phyloP scores from a whole-genome alignment of 1,140 invertebrate species.

The Lycorma delicatula region DNA sequence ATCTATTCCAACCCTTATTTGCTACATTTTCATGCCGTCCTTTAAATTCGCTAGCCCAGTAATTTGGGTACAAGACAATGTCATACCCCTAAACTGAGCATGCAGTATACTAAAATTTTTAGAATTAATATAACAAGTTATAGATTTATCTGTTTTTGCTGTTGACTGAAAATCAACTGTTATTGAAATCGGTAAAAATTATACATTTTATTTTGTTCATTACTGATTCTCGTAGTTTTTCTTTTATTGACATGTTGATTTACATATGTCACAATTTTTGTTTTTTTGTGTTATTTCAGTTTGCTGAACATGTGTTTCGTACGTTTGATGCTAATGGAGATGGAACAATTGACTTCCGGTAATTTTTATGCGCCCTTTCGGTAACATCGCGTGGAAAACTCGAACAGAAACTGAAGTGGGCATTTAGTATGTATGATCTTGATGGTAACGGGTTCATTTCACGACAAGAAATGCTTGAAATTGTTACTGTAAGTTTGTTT shows the following conservation, averaged over 20 bases:
- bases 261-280: constrained; percentile 6
- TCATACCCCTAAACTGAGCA: no score
- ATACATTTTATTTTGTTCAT: no score
- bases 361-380: constrained; percentile 92
- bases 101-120: no score
- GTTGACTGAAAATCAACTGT: no score
- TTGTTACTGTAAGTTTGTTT: constrained; percentile 71
- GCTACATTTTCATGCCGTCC: no score
- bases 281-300: constrained; percentile 44
- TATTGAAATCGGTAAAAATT: no score
- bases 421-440: constrained; percentile 94
- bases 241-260: constrained; percentile 1
- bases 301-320: constrained; percentile 97
- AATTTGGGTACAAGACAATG: no score
- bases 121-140: no score
- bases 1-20: no score
- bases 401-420: constrained; percentile 97
- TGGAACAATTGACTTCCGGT: constrained; percentile 95
- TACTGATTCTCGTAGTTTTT: neutral
- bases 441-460: constrained; percentile 94
- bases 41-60: no score
- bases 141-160: no score
- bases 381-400: constrained; percentile 92
- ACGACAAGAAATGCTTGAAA: constrained; percentile 91
- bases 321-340: constrained; percentile 97